phyloP scores from a whole-genome alignment of 1,140 invertebrate species.

The Papilio xuthus region DNA sequence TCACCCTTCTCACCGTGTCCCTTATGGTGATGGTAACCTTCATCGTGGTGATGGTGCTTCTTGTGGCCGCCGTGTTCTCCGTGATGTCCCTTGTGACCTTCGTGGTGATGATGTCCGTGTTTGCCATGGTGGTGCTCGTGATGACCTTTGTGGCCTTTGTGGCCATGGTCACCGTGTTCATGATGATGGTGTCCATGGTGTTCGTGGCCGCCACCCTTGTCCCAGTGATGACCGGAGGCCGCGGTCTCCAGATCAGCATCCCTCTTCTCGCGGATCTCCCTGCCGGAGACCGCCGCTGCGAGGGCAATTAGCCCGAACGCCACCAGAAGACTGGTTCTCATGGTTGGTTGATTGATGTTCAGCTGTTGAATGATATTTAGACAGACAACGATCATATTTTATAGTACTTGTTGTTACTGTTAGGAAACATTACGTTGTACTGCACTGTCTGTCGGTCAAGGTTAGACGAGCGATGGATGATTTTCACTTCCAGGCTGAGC shows the following conservation, averaged over 20 bases:
- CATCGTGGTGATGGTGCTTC: slow-evolving; percentile 88
- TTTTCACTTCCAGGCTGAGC: slow-evolving; percentile 53
- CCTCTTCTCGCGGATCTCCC: slow-evolving; percentile 65
- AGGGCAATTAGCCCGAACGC: slow-evolving; percentile 67
- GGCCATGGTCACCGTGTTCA: slow-evolving; percentile 80
- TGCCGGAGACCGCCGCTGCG: slow-evolving; percentile 54
- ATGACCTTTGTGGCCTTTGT: slow-evolving; percentile 83
- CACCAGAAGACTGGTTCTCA: slow-evolving; percentile 65
- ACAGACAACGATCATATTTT: slow-evolving; percentile 64
- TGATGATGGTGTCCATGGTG: slow-evolving; percentile 82
- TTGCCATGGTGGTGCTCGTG: slow-evolving; percentile 83
- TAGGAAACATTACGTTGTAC: slow-evolving; percentile 53
- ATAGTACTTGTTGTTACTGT: slow-evolving; percentile 61
- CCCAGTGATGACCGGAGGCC: slow-evolving; percentile 77
- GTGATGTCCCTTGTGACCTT: slow-evolving; percentile 86
- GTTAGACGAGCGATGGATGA: slow-evolving; percentile 50
- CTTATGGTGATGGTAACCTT: slow-evolving; percentile 83
- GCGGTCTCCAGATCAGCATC: slow-evolving; percentile 82
- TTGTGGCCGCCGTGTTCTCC: slow-evolving; percentile 87
- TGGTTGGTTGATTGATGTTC: slow-evolving; percentile 55
- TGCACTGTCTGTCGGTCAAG: slow-evolving; percentile 51
- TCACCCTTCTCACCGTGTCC: slow-evolving; percentile 87
- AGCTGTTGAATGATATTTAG: slow-evolving; percentile 66
- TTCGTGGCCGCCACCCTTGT: slow-evolving; percentile 81
- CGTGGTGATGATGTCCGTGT: slow-evolving; percentile 87